Conservation (phyloP, 1,140 invertebrate genomes). For the Arion vulgaris region DNA sequence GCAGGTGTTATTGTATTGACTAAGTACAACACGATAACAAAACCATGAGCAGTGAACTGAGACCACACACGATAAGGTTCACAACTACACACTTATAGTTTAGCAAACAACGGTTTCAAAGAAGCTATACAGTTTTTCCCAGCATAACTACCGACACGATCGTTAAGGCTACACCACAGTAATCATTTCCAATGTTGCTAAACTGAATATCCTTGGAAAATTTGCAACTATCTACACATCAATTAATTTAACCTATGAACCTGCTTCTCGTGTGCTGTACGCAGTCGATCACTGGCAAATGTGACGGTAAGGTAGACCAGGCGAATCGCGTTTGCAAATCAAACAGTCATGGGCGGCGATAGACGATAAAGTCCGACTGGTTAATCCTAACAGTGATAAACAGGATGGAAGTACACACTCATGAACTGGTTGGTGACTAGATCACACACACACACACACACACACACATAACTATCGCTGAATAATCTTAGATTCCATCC, state of each 20-base stretch:
- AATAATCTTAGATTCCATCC: too few species aligned
- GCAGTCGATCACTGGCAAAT: not conserved
- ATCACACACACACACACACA: not conserved
- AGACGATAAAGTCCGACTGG: not conserved
- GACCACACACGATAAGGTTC: too few species aligned
- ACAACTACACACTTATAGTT: too few species aligned
- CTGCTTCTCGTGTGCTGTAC: not conserved
- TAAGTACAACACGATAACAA: too few species aligned
- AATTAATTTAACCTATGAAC: not conserved
- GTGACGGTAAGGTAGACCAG: not conserved
- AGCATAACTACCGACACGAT: too few species aligned
- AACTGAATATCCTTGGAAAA: not conserved
- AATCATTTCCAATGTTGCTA: too few species aligned
- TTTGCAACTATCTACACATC: not conserved
- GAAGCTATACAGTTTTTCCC: too few species aligned
- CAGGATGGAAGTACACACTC: not conserved
- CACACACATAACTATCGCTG: not conserved
- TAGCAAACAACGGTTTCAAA: too few species aligned
- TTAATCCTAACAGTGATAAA: not conserved
- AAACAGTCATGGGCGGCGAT: not conserved
- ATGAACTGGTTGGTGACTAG: not conserved
- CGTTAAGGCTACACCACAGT: too few species aligned
- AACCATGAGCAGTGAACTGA: too few species aligned
- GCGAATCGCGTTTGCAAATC: not conserved
- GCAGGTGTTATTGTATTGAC: too few species aligned